Evolutionary conservation across 2,888 invertebrate genomes (phyloP).

Genomic region (Slavum lentiscoides): DNA sequence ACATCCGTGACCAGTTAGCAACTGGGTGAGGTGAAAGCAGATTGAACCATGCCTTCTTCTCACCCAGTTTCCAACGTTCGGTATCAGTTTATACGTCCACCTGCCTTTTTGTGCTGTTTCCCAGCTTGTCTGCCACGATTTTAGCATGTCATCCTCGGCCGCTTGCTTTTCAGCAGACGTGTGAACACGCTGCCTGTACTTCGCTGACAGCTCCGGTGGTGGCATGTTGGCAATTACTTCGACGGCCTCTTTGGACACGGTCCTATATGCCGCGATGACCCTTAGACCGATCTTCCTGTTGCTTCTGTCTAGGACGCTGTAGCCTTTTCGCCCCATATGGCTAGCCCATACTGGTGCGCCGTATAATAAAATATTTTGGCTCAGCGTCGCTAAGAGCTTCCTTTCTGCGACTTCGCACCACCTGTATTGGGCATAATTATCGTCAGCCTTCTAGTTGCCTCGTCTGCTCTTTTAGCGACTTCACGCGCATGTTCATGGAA

Average conservation of each 20-base stretch:
- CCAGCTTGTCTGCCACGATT: not conserved
- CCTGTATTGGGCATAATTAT: not conserved
- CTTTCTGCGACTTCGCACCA: not conserved
- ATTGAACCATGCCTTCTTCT: not conserved
- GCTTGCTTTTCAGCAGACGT: not conserved
- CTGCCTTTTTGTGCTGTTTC: not conserved
- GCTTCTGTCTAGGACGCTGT: not conserved
- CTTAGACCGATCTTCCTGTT: not conserved
- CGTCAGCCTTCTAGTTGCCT: too few relatives aligned
- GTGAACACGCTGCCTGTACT: not conserved
- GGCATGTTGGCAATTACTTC: not conserved
- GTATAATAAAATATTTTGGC: not conserved
- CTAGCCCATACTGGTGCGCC: not conserved
- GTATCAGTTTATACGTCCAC: not conserved
- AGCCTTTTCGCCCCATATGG: not conserved
- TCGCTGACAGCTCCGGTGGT: not conserved
- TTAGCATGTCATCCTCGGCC: not conserved
- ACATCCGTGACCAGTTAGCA: not conserved
- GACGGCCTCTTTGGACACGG: not conserved
- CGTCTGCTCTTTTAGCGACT: too few relatives aligned
- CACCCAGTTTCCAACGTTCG: not conserved
- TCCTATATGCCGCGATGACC: not conserved
- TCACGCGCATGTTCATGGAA: too few relatives aligned
- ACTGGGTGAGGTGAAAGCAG: not conserved
- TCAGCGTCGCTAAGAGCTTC: not conserved